A percentile compares a stretch with the other conserved stretches of the same genome.
phyloP scores from a whole-genome alignment of 2,113 vertebrate genomes.

The Ranitomeya variabilis region DNA sequence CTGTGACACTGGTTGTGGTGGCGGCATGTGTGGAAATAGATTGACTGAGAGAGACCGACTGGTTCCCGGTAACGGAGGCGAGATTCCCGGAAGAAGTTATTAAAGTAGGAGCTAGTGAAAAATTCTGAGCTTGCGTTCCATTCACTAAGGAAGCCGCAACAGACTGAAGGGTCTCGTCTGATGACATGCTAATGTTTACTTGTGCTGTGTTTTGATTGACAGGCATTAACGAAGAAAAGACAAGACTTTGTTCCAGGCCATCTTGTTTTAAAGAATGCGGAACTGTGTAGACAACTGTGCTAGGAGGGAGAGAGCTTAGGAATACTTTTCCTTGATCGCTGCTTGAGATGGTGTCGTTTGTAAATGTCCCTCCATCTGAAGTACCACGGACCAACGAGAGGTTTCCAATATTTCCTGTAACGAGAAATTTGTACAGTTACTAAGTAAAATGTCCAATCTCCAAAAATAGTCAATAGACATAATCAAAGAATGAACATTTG shows the following conservation, averaged over 20 bases:
- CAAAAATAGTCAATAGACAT: neutral
- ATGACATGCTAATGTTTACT: constrained; percentile 77
- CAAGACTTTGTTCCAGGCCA: constrained; percentile 81
- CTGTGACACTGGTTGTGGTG: constrained; percentile 82
- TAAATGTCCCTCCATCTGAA: constrained; percentile 79
- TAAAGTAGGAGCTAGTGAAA: constrained; percentile 74
- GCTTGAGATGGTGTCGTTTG: constrained; percentile 70
- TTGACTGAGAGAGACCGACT: constrained; percentile 62
- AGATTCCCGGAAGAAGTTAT: constrained; percentile 74
- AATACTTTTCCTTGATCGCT: constrained; percentile 80
- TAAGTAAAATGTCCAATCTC: neutral
- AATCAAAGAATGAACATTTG: no score
- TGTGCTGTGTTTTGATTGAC: constrained; percentile 82
- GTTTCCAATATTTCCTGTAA: constrained; percentile 85
- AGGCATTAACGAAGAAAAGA: constrained; percentile 89
- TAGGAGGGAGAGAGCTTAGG: constrained; percentile 82
- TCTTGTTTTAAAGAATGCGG: constrained; percentile 93
- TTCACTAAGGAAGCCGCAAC: constrained; percentile 75
- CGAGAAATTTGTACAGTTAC: neutral
- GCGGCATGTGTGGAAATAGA: constrained; percentile 73
- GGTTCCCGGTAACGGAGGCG: constrained; percentile 66
- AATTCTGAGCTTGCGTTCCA: constrained; percentile 72
- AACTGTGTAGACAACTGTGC: constrained; percentile 89
- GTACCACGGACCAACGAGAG: constrained; percentile 82
- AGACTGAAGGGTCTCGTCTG: constrained; percentile 75